These are phyloP conservation scores for Drosophila kanapiae DNA, from an alignment of 1,140 invertebrate species.

Conservation along the genomic window DNA sequence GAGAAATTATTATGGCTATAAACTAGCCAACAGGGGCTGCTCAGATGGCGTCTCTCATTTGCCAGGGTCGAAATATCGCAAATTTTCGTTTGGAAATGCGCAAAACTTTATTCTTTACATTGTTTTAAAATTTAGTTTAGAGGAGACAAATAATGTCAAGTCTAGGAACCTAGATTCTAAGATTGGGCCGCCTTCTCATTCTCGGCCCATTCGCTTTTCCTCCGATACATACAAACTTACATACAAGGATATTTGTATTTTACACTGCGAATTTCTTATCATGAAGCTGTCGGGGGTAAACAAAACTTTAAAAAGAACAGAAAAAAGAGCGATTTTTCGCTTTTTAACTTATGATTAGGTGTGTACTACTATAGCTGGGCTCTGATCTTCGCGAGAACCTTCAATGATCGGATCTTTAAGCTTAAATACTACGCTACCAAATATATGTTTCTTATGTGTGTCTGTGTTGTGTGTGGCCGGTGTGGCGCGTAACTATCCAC, in stretches of 20 bases:
- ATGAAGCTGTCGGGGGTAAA: not conserved
- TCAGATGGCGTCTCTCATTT: constrained; percentile 11
- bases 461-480: constrained; percentile 1
- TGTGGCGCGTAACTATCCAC: constrained; percentile 1
- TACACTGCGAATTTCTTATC: constrained; percentile 5
- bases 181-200: not conserved
- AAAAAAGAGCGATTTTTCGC: not conserved
- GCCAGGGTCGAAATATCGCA: not conserved
- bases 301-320: not conserved
- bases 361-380: constrained; percentile 1
- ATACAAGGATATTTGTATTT: constrained; percentile 29
- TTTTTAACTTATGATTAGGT: constrained; percentile 21
- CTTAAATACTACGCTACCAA: constrained; percentile 31
- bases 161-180: constrained; percentile 9
- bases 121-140: constrained; percentile 20
- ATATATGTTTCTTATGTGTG: constrained; percentile 4
- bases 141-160: constrained; percentile 6
- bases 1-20: not conserved
- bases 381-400: not conserved
- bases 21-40: constrained; percentile 1
- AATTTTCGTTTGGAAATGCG: constrained; percentile 15
- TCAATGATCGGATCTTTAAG: not conserved
- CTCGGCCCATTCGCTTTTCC: not conserved
- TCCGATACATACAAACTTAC: constrained; percentile 17
- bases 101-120: constrained; percentile 16